Evolutionary conservation across 2,797 vertebrate genomes (phyloP), one percentile per base, ranked within the genome.

Genomic region (Platalea minor): DNA sequence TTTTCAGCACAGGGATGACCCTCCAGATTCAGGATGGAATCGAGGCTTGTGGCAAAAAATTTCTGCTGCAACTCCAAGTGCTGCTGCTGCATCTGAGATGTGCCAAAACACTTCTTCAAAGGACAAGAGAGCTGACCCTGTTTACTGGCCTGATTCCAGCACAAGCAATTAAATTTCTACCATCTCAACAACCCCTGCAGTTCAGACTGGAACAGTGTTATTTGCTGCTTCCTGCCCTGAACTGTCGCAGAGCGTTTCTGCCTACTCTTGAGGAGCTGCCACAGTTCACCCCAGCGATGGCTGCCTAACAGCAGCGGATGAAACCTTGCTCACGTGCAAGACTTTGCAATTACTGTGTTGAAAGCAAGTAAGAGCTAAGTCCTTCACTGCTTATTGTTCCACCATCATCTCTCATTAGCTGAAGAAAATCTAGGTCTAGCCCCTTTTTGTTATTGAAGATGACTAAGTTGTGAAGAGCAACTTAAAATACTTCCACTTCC

Each of bases 61-160:
- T 43, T 31, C 51, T 64, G 13, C 84, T 87, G 60, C 72, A 79
- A 25, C 54, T 79, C 77, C 37, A 86, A 81, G 76, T 11, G 23
- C 85, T 86, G 43, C 43, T 82, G 41, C 80, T 73, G 84, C 80
- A 85, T 60, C 61, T 57, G 64, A 13, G 48, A 93, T 14, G 43
- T 25, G 43, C 57, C 73, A 78, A 85, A 95, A 72, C 4, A 61
- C 54, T 63, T 63, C 51, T 85, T 54, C 87, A 95, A 69, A 95
- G 91, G 87, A 94, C 57, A 80, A 33, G 81, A 72, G 46, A 91
- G 46, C 28, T 94, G 95, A 92, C 94, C 91, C 88, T 85, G 68
- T 93, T 90, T 94, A 69, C 75, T 92, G 81, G 96, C 89, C 95
- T 92, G 84, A 95, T 91, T 95, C 92, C 95, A 96, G 93, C 89